Evolutionary conservation across 2,888 invertebrate genomes (phyloP), one percentile per base, ranked within the genome.

Genomic region (Andrena camellia): DNA sequence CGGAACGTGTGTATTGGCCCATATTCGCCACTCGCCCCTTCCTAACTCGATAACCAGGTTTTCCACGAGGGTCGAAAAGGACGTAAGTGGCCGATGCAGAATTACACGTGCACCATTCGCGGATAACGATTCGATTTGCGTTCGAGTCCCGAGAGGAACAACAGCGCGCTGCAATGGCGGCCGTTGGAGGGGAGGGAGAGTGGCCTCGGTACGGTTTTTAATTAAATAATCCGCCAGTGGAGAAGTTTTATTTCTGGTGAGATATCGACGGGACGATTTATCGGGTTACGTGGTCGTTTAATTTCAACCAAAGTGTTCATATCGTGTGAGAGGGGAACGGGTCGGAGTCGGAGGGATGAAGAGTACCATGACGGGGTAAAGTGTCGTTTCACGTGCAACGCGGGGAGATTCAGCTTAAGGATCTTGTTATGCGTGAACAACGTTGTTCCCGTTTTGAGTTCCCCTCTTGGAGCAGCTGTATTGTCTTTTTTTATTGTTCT

Each of bases 211-310:
- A 62, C 69, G 59, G 78, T 70, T 86, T 88, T 90, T 90, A 88
- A 90, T 90, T 87, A 86, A 89, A 90, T 90, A 90, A 90, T 86
- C 81, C 82, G 74, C 64, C 73, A 54, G 57, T 52, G 48, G 77
- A 75, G 81, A 87, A 88, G 84, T 88, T 89, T 90, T 86, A 88
- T 88, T 88, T 81, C 84, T 82, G 64, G 60, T 73, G 75, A 86
- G 72, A 85, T 88, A 85, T 83, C 78, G 78, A 81, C 77, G 78
- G 79, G 73, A 81, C 83, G 84, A 90, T 88, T 89, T 87, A 90
- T 89, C 84, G 86, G 83, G 63, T 89, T 88, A 89, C 83, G 77
- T 73, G 84, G 71, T 80, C 85, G 81, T 87, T 89, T 89, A 90
- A 87, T 89, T 89, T 89, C 76, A 76, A 64, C 77, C 71, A 35